Percentiles rank a stretch among this genome's conserved stretches.
These are phyloP conservation scores for Morpho achilles DNA, from an alignment of 2,888 invertebrate genomes.

Conservation along the genomic window DNA sequence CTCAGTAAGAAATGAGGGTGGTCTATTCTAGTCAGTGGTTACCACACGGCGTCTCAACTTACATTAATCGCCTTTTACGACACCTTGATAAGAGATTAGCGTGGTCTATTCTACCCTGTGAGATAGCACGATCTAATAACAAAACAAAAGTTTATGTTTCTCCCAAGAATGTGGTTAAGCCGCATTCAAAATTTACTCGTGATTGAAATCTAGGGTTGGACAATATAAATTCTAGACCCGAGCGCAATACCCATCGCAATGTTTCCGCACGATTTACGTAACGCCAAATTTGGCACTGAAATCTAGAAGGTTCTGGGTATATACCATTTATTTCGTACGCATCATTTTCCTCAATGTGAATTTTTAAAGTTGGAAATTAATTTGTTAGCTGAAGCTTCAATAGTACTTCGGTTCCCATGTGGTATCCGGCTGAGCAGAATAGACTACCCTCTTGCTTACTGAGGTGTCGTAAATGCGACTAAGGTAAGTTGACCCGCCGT, in stretches of 20 bases:
- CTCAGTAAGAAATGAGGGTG: too few relatives aligned
- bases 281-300: slow-evolving; percentile 26
- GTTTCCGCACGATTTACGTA: slow-evolving; percentile 27
- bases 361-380: slow-evolving; percentile 10
- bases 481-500: too few relatives aligned
- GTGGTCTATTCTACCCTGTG: too few relatives aligned
- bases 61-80: too few relatives aligned
- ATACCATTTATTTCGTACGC: slow-evolving; percentile 29
- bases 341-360: slow-evolving; percentile 16
- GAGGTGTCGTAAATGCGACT: too few relatives aligned
- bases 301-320: slow-evolving; percentile 17
- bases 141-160: not conserved
- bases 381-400: too few relatives aligned
- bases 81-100: too few relatives aligned
- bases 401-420: too few relatives aligned
- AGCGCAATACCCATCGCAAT: not conserved
- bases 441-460: too few relatives aligned
- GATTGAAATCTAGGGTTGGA: not conserved
- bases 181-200: not conserved
- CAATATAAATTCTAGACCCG: not conserved
- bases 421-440: too few relatives aligned
- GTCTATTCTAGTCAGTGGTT: too few relatives aligned
- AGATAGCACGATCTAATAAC: not conserved
- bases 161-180: not conserved
- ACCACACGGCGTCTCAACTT: too few relatives aligned